A percentile compares a stretch with the other conserved stretches of the same genome.
These are phyloP conservation scores for Urocitellus parryii DNA, from an alignment of 2,113 vertebrate genomes.

Conservation along the genomic window DNA sequence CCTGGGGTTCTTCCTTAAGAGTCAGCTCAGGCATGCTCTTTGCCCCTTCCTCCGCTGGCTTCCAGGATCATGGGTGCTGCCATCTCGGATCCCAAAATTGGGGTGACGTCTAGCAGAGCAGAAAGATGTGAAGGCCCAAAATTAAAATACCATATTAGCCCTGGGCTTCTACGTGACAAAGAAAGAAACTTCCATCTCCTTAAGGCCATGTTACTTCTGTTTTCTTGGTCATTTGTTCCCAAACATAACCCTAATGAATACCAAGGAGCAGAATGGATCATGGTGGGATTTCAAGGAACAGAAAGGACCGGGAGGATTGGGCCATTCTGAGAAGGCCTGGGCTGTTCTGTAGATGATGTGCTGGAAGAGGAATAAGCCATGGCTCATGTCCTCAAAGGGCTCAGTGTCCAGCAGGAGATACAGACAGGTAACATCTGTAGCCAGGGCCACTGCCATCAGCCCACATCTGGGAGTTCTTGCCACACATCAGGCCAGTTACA, in stretches of 20 bases:
- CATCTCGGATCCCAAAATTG: not conserved
- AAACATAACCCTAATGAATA: not conserved
- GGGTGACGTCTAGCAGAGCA: not conserved
- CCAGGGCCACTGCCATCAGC: not conserved
- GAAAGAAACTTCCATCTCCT: not conserved
- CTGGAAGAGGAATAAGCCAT: not conserved
- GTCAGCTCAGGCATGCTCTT: not conserved
- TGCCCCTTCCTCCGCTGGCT: not conserved
- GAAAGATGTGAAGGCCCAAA: not conserved
- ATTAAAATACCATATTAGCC: not conserved
- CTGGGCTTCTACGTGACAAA: not conserved
- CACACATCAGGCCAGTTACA: no score
- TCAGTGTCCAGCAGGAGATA: not conserved
- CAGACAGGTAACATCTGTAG: not conserved
- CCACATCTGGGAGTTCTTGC: not conserved
- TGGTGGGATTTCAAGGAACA: not conserved
- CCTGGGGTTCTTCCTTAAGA: not conserved
- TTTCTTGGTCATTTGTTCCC: not conserved
- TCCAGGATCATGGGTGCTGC: not conserved
- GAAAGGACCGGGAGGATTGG: not conserved
- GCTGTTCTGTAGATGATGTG: not conserved
- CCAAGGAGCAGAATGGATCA: not conserved
- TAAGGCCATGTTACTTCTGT: not conserved
- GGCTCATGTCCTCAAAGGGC: not conserved
- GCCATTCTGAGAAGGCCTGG: not conserved